A percentile compares a stretch with the other conserved stretches of the same genome.
Evolutionary conservation across 2,797 vertebrate species (phyloP).

Genomic region (Heteromormyrus szaboi): DNA sequence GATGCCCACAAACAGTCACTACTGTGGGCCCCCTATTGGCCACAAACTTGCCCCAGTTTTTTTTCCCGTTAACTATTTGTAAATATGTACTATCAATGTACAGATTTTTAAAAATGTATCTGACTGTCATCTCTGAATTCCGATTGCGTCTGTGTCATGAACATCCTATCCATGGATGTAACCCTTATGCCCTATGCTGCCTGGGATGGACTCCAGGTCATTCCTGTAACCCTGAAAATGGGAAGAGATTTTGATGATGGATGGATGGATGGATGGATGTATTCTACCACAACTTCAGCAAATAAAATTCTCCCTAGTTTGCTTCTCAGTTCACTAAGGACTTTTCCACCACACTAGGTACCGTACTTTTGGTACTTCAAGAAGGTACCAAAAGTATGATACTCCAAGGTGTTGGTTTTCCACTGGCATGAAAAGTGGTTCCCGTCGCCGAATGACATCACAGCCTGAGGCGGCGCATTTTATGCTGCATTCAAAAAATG

Average conservation of each 20-base stretch:
- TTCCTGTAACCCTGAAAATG: background rate
- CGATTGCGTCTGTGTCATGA: background rate
- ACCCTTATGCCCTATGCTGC: background rate
- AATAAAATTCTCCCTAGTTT: background rate
- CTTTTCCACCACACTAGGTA: background rate
- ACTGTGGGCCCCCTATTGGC: background rate
- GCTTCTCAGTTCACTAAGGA: background rate
- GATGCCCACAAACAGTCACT: background rate
- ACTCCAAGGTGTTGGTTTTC: background rate
- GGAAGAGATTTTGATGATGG: background rate
- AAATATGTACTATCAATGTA: background rate
- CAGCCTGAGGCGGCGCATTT: background rate
- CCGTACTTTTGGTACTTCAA: background rate
- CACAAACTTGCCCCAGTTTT: background rate
- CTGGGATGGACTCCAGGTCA: background rate
- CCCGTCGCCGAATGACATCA: background rate
- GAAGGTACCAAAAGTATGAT: background rate
- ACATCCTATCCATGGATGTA: background rate
- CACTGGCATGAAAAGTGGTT: background rate
- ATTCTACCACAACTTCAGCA: background rate
- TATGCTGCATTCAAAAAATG: background rate
- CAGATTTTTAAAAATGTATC: background rate
- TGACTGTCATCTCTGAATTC: background rate
- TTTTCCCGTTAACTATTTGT: background rate
- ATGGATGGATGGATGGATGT: background rate